phyloP scores from a whole-genome alignment of 1,140 invertebrate species.

The Oryctes rhinoceros region DNA sequence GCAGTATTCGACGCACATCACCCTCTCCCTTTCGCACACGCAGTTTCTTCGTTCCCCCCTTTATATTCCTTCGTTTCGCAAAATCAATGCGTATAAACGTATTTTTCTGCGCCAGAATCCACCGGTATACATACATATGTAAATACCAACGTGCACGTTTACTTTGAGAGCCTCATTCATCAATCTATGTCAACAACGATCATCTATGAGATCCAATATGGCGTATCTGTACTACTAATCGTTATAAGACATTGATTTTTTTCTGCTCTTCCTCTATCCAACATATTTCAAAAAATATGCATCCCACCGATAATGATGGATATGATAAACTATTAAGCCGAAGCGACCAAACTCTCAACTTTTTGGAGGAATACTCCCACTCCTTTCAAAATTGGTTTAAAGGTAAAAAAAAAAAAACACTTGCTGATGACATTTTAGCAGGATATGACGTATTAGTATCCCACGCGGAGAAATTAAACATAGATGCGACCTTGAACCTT shows the following conservation, averaged over 20 bases:
- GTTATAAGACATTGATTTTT: conserved; percentile 57
- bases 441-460: background rate
- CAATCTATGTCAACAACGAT: conserved; percentile 55
- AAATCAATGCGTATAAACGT: conserved; percentile 15
- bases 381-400: too few relatives aligned
- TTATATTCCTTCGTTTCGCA: background rate
- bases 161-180: conserved; percentile 47
- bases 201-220: conserved; percentile 56
- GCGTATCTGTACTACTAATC: conserved; percentile 55
- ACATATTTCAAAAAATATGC: background rate
- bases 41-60: background rate
- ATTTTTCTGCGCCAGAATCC: conserved; percentile 9
- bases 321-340: too few relatives aligned
- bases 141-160: conserved; percentile 3
- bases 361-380: too few relatives aligned
- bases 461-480: background rate
- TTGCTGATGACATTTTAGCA: too few relatives aligned
- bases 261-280: conserved; percentile 44
- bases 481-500: background rate
- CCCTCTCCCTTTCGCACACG: background rate
- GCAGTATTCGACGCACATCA: background rate
- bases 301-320: too few relatives aligned
- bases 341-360: too few relatives aligned
- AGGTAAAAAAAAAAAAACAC: too few relatives aligned
- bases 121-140: conserved; percentile 10